Base-by-base conservation (phyloP, 1,140 invertebrate species). In the Saccostrea glomerata region DNA sequence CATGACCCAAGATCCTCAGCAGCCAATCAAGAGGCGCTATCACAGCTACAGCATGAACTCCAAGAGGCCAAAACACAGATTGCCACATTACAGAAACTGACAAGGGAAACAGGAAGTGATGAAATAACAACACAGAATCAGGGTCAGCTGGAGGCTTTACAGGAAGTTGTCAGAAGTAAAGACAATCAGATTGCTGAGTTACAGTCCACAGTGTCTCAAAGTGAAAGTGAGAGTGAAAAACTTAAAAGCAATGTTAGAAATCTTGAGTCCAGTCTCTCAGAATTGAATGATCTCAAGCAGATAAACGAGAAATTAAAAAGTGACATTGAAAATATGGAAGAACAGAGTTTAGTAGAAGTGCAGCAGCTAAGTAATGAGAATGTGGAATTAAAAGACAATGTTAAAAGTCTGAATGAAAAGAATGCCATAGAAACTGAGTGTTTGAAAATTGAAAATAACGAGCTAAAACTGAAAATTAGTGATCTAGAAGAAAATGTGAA, bases 401-500 rank as follows among this genome's bases (percentile, higher is more conserved):
- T 86, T 17, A 70, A 66, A 20, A 30, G 6, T 56, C 5, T 36
- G 30, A 40, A 86, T 86, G 85, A 85, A 70, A 70, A 70, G 73
- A 82, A 30, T 15, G 23, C 54, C n/a, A 84, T n/a, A 56, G 82
- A 84, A 55, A 5, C 12, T 55, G 82, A 84, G 36, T n/a, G 36
- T 84, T n/a, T 56, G 55, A 54, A 25, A 84, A 56, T 9, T 84
- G 82, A 84, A 56, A 17, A n/a, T 36, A 0, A 55, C 7, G 23
- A 84, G 54, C 82, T 84, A 15, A 84, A 55, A 84, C 6, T 54
- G 23, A 36, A 60, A 36, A 7, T 85, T 13, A 60, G 4, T 36
- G 84, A 85, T 12, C 47, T 63, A 25, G 84, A 85, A 85, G 20
- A 85, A 13, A 60, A 77, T 60, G 47, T 63, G 66, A 88, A 82